Evolutionary conservation across 2,888 invertebrate species (phyloP).

Genomic region (Drosophila nr. perissopoda): DNA sequence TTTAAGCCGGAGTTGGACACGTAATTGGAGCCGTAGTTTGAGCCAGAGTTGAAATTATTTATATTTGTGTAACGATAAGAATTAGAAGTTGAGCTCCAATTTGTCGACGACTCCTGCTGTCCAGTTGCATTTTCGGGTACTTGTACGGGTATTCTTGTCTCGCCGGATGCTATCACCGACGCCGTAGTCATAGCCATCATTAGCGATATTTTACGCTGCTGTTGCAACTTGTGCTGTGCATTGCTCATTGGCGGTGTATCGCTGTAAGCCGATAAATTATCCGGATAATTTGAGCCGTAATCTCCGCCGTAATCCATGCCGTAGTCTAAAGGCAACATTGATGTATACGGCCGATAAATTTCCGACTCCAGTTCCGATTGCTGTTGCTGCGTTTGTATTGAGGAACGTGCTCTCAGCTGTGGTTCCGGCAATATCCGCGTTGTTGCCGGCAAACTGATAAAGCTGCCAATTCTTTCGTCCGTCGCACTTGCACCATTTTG

Average conservation of each 20-base stretch:
- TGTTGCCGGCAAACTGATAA: slow-evolving; percentile 84
- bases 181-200: slow-evolving; percentile 82
- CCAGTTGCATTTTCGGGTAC: neutral
- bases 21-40: neutral
- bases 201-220: slow-evolving; percentile 72
- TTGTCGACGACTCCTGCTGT: slow-evolving; percentile 20
- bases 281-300: slow-evolving; percentile 84
- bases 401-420: slow-evolving; percentile 42
- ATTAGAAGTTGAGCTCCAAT: slow-evolving; percentile 19
- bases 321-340: slow-evolving; percentile 85
- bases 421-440: slow-evolving; percentile 72
- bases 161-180: slow-evolving; percentile 82
- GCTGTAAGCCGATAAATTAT: slow-evolving; percentile 75
- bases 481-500: slow-evolving; percentile 56
- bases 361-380: neutral
- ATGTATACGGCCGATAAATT: slow-evolving; percentile 74
- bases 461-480: slow-evolving; percentile 89
- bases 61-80: slow-evolving; percentile 11
- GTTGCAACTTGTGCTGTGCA: slow-evolving; percentile 60
- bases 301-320: slow-evolving; percentile 83
- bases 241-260: slow-evolving; percentile 66
- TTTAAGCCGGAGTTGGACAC: neutral
- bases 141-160: slow-evolving; percentile 74
- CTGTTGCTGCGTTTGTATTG: slow-evolving; percentile 41
- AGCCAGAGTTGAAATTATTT: slow-evolving; percentile 1